Conservation (phyloP, 2,113 vertebrate genomes). For the Fulmarus glacialis region DNA sequence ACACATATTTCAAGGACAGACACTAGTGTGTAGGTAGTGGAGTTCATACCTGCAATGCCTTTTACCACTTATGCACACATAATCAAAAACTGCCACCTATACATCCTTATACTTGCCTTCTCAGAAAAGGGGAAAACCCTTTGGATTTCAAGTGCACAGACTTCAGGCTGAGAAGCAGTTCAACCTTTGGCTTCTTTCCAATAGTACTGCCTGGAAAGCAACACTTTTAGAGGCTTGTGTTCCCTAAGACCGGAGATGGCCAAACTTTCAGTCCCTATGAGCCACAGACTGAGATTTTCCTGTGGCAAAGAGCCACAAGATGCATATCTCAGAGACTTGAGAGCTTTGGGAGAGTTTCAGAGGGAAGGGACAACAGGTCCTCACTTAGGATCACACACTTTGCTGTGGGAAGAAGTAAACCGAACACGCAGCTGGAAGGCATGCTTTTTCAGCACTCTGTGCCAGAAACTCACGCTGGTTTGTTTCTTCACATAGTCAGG, state of each 20-base stretch:
- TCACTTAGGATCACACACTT: background rate
- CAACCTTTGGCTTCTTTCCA: background rate
- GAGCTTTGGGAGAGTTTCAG: background rate
- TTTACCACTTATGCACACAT: background rate
- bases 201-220: background rate
- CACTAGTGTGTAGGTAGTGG: background rate
- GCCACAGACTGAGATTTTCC: background rate
- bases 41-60: background rate
- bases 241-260: background rate
- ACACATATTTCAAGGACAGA: background rate
- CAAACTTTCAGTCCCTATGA: background rate
- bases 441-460: background rate
- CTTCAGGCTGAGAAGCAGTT: background rate
- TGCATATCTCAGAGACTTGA: background rate
- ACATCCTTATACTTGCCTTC: background rate
- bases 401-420: background rate
- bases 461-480: background rate
- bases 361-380: background rate
- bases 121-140: background rate
- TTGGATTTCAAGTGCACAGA: background rate
- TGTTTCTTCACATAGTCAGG: background rate
- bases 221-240: background rate
- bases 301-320: background rate
- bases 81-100: background rate
- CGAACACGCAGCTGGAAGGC: background rate